Evolutionary conservation across 2,888 invertebrate genomes (phyloP), one percentile per base, ranked within the genome.

Genomic region (Heteromyza rotundicornis): DNA sequence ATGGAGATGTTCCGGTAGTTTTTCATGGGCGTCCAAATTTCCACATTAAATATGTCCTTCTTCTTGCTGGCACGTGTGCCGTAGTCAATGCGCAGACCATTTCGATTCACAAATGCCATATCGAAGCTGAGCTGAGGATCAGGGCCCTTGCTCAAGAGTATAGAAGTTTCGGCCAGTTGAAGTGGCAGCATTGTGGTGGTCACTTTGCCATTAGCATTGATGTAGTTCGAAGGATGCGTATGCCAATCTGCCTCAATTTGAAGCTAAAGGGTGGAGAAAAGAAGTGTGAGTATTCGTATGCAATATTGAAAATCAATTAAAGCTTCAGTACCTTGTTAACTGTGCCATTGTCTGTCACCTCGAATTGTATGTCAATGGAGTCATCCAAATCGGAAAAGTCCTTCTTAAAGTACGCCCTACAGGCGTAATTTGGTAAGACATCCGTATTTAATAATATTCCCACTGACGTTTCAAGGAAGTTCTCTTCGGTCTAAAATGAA

Each of bases 341-440:
- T 10, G 84, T 85, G 2, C 84, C 82, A 14, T 87, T 86, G 64
- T 89, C 87, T 2, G 84, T 84, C 19, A 89, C 84, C 55, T 87
- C 86, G 50, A 91, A 86, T 12, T 87, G 87, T 2, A 90, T 86
- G 24, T 88, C 88, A 0, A 92, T 74, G 1, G 85, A 81, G 66
- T 89, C 91, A 68, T 90, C 90, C 0, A 84, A 80, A 1, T 87
- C 86, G 0, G 89, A 87, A 65, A 90, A 89, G 71, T 91, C 89
- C 70, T 90, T 91, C 70, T 88, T 90, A 50, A 89, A 86, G 68
- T 86, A 85, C 71, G 90, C 84, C 68, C 87, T 87, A 20, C 89
- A 88, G 66, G 85, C 87, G 59, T 92, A 91, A 57, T 91, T 84
- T 2, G 86, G 86, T 19, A 92, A 82, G 56, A 87, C 84, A 0